A percentile compares a stretch with the other conserved stretches of the same genome.
Evolutionary conservation across 2,113 vertebrate genomes (phyloP).

Genomic region (Ceuthmochares aereus): DNA sequence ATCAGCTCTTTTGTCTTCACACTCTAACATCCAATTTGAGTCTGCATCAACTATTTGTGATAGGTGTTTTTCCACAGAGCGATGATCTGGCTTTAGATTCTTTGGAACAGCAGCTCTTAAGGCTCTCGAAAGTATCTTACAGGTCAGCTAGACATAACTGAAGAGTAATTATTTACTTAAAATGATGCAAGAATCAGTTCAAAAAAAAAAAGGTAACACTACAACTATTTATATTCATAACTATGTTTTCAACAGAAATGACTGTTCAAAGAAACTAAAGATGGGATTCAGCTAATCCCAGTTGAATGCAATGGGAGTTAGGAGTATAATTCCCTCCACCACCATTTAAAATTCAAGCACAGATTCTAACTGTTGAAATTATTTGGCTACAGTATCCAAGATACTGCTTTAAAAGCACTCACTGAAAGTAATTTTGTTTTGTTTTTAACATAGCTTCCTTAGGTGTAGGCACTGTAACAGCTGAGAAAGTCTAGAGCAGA

Average conservation of each 20-base stretch:
- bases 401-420: not conserved
- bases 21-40: not conserved
- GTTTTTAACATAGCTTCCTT: no score
- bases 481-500: not conserved
- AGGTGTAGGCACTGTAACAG: not conserved
- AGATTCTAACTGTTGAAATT: not conserved
- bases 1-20: not conserved
- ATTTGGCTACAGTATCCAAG: not conserved
- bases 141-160: not conserved
- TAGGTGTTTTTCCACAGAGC: not conserved
- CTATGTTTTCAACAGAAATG: not conserved
- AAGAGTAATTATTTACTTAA: not conserved
- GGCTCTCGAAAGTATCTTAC: not conserved
- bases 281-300: not conserved
- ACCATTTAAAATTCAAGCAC: not conserved
- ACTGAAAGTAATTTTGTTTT: not conserved
- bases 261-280: not conserved
- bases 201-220: not conserved
- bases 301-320: not conserved
- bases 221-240: not conserved
- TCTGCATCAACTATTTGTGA: not conserved
- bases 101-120: not conserved
- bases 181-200: not conserved
- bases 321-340: not conserved
- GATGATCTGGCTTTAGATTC: not conserved